phyloP scores from a whole-genome alignment of 2,797 vertebrate species.

The Esox lucius region DNA sequence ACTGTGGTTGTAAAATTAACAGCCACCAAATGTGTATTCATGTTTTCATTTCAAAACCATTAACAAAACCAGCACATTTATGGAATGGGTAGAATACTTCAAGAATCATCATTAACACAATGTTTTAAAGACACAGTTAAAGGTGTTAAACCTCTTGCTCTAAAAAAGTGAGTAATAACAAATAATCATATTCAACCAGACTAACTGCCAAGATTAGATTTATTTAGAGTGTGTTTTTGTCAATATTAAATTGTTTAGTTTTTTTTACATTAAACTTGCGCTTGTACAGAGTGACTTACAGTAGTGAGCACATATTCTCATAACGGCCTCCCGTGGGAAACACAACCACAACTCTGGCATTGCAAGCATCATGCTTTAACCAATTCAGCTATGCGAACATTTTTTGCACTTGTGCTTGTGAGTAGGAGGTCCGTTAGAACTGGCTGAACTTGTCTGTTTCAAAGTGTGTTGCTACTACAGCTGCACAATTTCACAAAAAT shows the following conservation, averaged over 20 bases:
- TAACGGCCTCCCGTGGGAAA: no score
- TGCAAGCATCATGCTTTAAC: no score
- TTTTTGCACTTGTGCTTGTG: no score
- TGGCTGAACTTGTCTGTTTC: no score
- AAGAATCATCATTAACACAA: conserved; percentile 58
- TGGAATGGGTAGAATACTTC: conserved; percentile 35
- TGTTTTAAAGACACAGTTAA: conserved; percentile 56
- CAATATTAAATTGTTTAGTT: conserved; percentile 14
- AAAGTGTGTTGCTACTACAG: no score
- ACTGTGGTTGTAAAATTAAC: conserved; percentile 75
- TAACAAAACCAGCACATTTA: conserved; percentile 59
- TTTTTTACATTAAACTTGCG: no score
- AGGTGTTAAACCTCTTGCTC: conserved; percentile 51
- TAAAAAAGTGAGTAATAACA: conserved; percentile 57
- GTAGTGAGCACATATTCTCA: no score
- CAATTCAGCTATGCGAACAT: no score
- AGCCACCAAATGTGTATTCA: conserved; percentile 72
- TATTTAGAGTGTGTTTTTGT: conserved; percentile 35
- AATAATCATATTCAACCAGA: conserved; percentile 50
- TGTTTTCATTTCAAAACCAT: conserved; percentile 67
- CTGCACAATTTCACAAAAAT: no score
- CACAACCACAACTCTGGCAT: no score
- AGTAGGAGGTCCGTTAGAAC: no score
- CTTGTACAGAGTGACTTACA: no score
- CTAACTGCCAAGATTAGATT: conserved; percentile 58